Evolutionary conservation across 2,888 invertebrate species (phyloP).

Genomic region (Stenodema calcarata): DNA sequence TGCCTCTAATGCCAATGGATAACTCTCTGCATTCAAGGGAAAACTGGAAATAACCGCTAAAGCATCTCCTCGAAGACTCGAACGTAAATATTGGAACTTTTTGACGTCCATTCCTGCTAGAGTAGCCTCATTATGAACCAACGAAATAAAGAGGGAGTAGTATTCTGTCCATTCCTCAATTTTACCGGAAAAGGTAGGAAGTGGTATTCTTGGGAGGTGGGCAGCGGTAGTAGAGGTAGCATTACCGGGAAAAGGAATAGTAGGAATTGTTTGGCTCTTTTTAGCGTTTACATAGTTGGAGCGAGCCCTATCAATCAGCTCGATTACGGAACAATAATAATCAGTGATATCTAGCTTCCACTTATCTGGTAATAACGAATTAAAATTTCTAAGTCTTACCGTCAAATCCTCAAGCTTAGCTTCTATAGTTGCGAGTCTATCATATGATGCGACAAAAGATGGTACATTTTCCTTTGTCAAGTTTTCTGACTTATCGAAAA

Average conservation of each 20-base stretch:
- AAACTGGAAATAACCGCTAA: not conserved
- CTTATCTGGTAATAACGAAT: too few species aligned
- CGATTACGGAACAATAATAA: too few species aligned
- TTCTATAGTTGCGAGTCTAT: not conserved
- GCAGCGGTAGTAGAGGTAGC: not conserved
- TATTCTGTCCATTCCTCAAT: not conserved
- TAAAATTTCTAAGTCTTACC: not conserved
- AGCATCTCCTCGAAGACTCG: not conserved
- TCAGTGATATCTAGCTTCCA: too few species aligned
- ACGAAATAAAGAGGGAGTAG: not conserved
- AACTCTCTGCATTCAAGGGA: not conserved
- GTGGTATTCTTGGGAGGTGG: not conserved
- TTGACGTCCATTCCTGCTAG: too few species aligned
- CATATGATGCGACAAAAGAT: not conserved
- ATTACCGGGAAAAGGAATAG: too few species aligned
- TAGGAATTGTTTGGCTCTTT: not conserved
- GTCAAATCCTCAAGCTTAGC: not conserved
- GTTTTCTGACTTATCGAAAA: not conserved
- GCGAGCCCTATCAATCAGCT: not conserved
- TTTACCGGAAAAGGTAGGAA: too few species aligned
- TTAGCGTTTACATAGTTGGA: not conserved
- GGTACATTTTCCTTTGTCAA: not conserved
- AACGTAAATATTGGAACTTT: too few species aligned
- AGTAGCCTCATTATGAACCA: not conserved
- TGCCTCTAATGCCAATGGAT: not conserved